Evolutionary conservation across 2,888 invertebrate genomes (phyloP).

Genomic region (Neuroscelio doddi): DNA sequence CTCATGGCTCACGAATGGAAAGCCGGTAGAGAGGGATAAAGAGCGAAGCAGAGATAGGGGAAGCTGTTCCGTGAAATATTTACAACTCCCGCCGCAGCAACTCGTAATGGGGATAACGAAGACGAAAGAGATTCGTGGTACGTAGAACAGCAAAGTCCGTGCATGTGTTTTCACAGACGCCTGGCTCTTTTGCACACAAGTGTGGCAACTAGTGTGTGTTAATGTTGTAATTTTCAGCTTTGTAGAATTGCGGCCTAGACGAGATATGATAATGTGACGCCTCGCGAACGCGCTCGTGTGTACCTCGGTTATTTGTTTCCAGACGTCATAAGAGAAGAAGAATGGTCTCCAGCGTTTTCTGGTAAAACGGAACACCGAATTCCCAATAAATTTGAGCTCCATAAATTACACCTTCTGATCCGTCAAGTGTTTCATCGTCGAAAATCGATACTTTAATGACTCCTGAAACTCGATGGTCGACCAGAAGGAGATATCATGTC

Average conservation of each 20-base stretch:
- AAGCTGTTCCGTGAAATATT: constrained; percentile 52
- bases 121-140: constrained; percentile 54
- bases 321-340: too few relatives aligned
- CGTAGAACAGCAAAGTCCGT: constrained; percentile 27
- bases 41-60: constrained; percentile 17
- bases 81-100: constrained; percentile 46
- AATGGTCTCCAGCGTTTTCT: too few relatives aligned
- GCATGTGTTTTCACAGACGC: too few relatives aligned
- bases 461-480: not conserved
- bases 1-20: too few relatives aligned
- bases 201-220: constrained; percentile 40
- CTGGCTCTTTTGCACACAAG: not conserved
- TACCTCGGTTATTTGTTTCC: constrained; percentile 24
- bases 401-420: too few relatives aligned
- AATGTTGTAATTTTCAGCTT: constrained; percentile 57
- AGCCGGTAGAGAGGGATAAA: constrained; percentile 15
- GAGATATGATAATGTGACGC: constrained; percentile 55
- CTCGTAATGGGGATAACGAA: constrained; percentile 60
- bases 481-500: constrained; percentile 32
- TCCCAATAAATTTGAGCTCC: too few relatives aligned
- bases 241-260: constrained; percentile 54
- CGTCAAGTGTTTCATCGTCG: constrained; percentile 8
- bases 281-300: constrained; percentile 8
- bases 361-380: too few relatives aligned
- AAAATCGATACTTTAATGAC: constrained; percentile 26